Evolutionary conservation across 1,140 invertebrate species (phyloP).

Genomic region (Agrilus planipennis): DNA sequence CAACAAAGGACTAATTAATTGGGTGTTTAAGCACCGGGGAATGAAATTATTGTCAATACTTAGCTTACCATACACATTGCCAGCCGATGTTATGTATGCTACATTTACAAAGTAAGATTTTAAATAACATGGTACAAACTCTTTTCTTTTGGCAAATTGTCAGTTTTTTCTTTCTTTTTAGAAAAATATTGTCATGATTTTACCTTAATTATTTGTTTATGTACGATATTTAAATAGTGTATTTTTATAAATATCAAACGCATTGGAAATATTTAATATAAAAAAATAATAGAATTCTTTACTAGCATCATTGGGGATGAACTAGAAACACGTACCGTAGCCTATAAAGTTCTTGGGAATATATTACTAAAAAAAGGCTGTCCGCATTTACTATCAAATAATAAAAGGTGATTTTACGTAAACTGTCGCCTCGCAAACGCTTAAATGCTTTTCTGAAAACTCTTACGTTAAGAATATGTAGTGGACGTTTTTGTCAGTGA

Average conservation of each 20-base stretch:
- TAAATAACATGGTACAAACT: not conserved
- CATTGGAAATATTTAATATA: not conserved
- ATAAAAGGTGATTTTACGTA: conserved; percentile 10
- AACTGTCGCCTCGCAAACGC: conserved; percentile 7
- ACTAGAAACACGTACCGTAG: conserved; percentile 41
- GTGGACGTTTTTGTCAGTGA: no score
- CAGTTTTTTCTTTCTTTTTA: not conserved
- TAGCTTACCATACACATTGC: conserved; percentile 71
- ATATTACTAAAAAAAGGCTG: conserved; percentile 22
- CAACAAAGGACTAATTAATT: conserved; percentile 81
- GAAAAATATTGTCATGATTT: not conserved
- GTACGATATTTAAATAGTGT: not conserved
- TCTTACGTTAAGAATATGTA: no score
- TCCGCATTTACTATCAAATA: conserved; percentile 11
- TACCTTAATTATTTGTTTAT: not conserved
- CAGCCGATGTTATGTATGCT: conserved; percentile 73
- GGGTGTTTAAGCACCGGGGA: conserved; percentile 72
- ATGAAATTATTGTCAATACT: conserved; percentile 68
- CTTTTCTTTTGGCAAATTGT: not conserved
- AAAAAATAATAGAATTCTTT: conserved; percentile 8
- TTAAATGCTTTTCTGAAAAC: conserved; percentile 6
- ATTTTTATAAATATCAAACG: not conserved
- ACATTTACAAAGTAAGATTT: conserved; percentile 67
- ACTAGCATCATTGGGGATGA: conserved; percentile 41
- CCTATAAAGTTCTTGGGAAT: conserved; percentile 42